phyloP scores from a whole-genome alignment of 2,888 invertebrate genomes.

The Drepana falcataria region DNA sequence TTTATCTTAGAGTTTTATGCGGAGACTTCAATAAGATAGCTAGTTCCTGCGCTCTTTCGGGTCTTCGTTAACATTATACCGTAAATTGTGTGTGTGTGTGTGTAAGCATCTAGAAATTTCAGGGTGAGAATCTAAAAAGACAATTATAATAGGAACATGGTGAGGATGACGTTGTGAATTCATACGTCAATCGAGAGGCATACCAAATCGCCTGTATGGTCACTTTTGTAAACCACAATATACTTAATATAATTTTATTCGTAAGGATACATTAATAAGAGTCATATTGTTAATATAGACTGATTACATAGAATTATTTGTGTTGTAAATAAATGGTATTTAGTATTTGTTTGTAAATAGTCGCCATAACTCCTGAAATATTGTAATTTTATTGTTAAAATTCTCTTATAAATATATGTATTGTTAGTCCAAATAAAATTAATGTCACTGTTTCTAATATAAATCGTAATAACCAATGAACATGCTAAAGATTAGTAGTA shows the following conservation, averaged over 20 bases:
- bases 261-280: slow-evolving; percentile 9
- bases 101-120: slow-evolving; percentile 1
- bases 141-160: slow-evolving; percentile 3
- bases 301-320: slow-evolving; percentile 58
- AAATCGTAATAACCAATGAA: slow-evolving; percentile 4
- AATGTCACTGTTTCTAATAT: background rate
- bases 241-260: too few relatives aligned
- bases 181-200: too few relatives aligned
- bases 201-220: too few relatives aligned
- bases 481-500: too few relatives aligned
- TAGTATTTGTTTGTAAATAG: slow-evolving; percentile 32
- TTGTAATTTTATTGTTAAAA: slow-evolving; percentile 18
- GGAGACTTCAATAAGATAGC: slow-evolving; percentile 65
- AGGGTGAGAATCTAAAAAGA: background rate
- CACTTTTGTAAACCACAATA: too few relatives aligned
- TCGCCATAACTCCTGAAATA: slow-evolving; percentile 23
- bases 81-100: slow-evolving; percentile 5
- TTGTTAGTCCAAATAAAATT: slow-evolving; percentile 22
- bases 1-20: slow-evolving; percentile 54
- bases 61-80: slow-evolving; percentile 1
- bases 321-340: slow-evolving; percentile 37
- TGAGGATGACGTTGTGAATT: too few relatives aligned
- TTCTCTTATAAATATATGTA: slow-evolving; percentile 21
- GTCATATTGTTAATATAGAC: slow-evolving; percentile 60
- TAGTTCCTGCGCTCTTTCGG: slow-evolving; percentile 21